Percentiles rank a stretch among this genome's conserved stretches.
These are phyloP conservation scores for Cricetomys ansorgei DNA, from an alignment of 2,113 vertebrate genomes.

Conservation along the genomic window DNA sequence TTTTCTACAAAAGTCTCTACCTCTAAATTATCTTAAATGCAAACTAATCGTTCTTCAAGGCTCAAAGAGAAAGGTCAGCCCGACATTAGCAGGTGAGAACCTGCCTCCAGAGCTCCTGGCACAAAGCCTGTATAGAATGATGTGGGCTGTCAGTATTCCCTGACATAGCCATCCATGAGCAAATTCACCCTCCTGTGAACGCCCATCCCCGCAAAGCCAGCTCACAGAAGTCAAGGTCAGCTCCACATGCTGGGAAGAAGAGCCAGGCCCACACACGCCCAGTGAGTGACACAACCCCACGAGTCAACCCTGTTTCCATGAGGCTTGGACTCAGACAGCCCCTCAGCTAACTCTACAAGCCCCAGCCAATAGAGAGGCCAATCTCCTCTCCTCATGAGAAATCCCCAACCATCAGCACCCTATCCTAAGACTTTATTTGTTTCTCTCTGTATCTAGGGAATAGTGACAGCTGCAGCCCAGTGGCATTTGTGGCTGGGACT, in stretches of 20 bases:
- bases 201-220: background rate
- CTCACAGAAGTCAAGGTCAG: background rate
- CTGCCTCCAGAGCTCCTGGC: background rate
- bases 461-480: conserved; percentile 71
- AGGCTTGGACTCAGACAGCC: background rate
- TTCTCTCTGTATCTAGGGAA: conserved; percentile 74
- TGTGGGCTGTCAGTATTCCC: background rate
- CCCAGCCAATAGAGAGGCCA: background rate
- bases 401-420: conserved; percentile 59
- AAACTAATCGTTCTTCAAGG: background rate
- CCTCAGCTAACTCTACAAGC: background rate
- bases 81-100: background rate
- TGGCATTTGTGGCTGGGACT: conserved; percentile 44
- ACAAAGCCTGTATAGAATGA: background rate
- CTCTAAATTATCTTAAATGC: background rate
- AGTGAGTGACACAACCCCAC: accelerated
- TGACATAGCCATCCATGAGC: background rate
- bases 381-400: background rate
- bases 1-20: conserved; percentile 14
- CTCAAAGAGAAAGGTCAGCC: background rate
- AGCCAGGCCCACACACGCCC: background rate
- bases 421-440: conserved; percentile 68
- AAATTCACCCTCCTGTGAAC: background rate
- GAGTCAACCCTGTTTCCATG: background rate
- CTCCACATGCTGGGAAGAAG: background rate